Evolutionary conservation across 2,797 vertebrate genomes (phyloP).

Genomic region (Dicrostonyx torquatus): DNA sequence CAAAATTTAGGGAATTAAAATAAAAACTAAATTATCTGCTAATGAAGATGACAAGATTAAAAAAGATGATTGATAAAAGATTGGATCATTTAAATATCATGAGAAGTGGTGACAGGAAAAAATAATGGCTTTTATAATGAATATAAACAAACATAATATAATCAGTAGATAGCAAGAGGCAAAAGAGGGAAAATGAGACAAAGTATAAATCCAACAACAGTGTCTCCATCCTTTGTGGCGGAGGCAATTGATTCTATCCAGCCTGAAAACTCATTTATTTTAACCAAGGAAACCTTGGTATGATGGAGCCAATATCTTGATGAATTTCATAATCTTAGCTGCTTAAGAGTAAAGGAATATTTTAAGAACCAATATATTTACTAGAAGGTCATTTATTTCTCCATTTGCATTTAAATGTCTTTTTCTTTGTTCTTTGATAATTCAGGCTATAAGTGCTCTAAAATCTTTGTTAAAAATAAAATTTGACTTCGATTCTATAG

Average conservation of each 20-base stretch:
- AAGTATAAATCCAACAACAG: neutral
- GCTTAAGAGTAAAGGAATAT: neutral
- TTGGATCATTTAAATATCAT: neutral
- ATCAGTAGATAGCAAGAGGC: neutral
- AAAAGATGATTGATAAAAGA: neutral
- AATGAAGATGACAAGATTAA: neutral
- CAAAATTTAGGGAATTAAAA: neutral
- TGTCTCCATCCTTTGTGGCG: neutral
- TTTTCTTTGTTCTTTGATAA: neutral
- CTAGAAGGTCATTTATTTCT: conserved; percentile 21
- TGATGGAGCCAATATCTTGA: neutral
- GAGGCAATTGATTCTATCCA: neutral
- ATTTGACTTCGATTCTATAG: neutral
- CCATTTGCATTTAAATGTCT: conserved; percentile 39
- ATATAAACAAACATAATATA: neutral
- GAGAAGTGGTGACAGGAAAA: neutral
- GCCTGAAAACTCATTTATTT: conserved; percentile 2
- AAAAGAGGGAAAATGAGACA: neutral
- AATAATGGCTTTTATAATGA: neutral
- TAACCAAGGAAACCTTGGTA: neutral
- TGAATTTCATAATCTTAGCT: neutral
- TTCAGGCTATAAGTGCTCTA: neutral
- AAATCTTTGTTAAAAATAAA: conserved; percentile 7
- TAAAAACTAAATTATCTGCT: neutral
- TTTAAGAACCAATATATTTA: conserved; percentile 52